Evolutionary conservation across 2,113 vertebrate genomes (phyloP), one percentile per base, ranked within the genome.

Genomic region (Saguinus imperator): DNA sequence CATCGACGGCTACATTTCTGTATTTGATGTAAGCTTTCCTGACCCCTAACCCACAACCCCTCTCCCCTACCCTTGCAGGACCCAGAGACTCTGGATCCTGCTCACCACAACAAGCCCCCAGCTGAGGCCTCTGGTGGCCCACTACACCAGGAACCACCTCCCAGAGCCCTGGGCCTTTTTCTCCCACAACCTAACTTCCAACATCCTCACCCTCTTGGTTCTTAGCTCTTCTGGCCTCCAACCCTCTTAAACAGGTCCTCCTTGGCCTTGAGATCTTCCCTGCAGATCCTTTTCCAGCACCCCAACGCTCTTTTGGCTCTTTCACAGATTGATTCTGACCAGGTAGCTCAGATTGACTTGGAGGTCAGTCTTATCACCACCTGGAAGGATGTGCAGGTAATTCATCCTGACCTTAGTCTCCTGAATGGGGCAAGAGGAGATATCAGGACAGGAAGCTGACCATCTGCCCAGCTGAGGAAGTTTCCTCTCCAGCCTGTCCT

Each of bases 361-460:
- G 99, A 99, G 95, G 99, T 99, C 98, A 99, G 99, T 95, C 98
- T 99, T 94, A 99, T 99, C 97, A 99, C 99, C 95, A 99, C 99
- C 82, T 99, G 99, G 99, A 99, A 99, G 98, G 99, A 99, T 97
- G 99, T 99, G 0, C 99, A 99, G 99, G 99, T 99, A 99, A 97
- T 29, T 32, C 27, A 16, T 48, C 75, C 73, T 57, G 45, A 68
- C 25, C 17, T 70, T 55, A 87, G 79, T 25, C 40, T 93, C 43
- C n/a, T 76, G 50, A 80, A 40, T 87, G 21, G 61, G 64, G 43
- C n/a, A 29, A 14, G 18, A 89, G 45, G 87, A 76, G 29, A 21
- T n/a, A 68, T 45, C n/a, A 43, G 58, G 55, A 87, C 23, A 72
- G 57, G 88, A 95, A 73, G 52, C 40, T 52, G 40, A 37, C 40